Evolutionary conservation across 2,888 invertebrate genomes (phyloP).

Genomic region (Erebia ligea): DNA sequence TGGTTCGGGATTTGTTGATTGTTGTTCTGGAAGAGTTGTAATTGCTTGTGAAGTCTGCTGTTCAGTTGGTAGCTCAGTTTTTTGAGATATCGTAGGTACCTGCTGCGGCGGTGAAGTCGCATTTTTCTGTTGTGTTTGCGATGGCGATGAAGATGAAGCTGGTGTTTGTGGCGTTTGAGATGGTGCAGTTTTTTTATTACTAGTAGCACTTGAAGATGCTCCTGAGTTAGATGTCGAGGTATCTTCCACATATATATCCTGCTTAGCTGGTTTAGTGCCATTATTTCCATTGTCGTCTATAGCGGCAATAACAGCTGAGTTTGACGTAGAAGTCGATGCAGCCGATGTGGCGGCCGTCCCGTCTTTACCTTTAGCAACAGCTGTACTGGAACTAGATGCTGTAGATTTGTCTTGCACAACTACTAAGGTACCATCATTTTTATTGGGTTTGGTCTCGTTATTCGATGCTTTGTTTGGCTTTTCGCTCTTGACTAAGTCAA

Average conservation of each 20-base stretch:
- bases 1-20: not conserved
- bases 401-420: constrained; percentile 41
- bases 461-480: constrained; percentile 23
- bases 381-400: constrained; percentile 41
- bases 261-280: constrained; percentile 24
- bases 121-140: not conserved
- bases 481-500: constrained; percentile 44
- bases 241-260: constrained; percentile 43
- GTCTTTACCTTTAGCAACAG: constrained; percentile 31
- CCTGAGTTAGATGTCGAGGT: constrained; percentile 37
- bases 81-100: no score
- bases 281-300: constrained; percentile 34
- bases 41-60: not conserved
- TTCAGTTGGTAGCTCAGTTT: not conserved
- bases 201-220: constrained; percentile 34
- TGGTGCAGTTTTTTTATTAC: constrained; percentile 1
- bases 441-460: constrained; percentile 6
- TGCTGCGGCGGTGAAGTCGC: not conserved
- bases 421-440: constrained; percentile 39
- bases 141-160: not conserved
- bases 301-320: constrained; percentile 41
- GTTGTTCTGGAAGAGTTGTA: constrained; percentile 1
- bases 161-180: not conserved
- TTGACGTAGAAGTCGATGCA: constrained; percentile 40
- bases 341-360: constrained; percentile 36